Evolutionary conservation across 1,140 invertebrate species (phyloP), one percentile per base, ranked within the genome.

Genomic region (Carposina sasakii): DNA sequence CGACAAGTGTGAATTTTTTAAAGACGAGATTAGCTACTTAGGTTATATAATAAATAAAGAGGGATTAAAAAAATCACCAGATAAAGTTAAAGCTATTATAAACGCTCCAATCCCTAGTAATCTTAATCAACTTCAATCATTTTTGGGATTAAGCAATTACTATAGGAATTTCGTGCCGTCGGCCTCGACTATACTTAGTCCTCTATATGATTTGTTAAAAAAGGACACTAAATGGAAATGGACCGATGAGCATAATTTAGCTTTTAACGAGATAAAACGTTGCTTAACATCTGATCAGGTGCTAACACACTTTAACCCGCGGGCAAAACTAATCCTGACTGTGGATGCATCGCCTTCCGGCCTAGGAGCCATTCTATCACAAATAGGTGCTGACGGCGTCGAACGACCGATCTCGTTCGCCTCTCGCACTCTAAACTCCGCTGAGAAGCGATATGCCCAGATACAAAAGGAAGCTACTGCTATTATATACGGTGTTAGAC

Each of bases 401-500:
- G 61, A 66, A 60, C 59, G 44, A 41, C 71, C 67, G 2, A 66
- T 87, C 8, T 62, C 69, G 24, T 86, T 69, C 54, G 74, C 74
- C 6, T 85, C 76, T n/a, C 39, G 72, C 42, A 52, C 70, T 17
- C 49, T 86, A n/a, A 82, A 66, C 10, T n/a, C 45, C 19, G 55
- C 68, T 12, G 71, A 87, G 57, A 13, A 60, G 30, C 76, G 76
- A 26, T 84, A 85, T 49, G 69, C 64, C n/a, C 70, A 85, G 50
- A 72, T 85, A 1, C 77, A 87, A 50, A 69, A 72, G 48, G 81
- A 87, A 56, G 54, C 77, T 3, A 48, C 85, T 8, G 76, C 81
- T 12, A 73, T 85, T 42, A 57, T 85, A 0, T 87, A 79, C 52
- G 62, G 60, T n/a, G 48, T 60, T 5, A 63, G 77, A 37, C 44